Conservation (phyloP, 1,140 invertebrate species). For the Euura lappo region DNA sequence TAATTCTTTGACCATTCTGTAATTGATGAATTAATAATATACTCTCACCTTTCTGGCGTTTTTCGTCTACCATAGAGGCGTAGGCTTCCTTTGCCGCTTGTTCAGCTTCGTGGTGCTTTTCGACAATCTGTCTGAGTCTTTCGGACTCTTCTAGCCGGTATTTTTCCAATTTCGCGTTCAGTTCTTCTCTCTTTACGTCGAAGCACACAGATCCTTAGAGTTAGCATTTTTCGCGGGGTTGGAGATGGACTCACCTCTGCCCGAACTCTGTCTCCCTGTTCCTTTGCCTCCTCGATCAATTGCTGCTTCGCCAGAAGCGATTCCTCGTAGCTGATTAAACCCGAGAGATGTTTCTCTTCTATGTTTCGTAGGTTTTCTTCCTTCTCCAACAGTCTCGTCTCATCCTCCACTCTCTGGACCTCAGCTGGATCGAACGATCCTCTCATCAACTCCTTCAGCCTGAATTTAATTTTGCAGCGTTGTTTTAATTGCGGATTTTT, state of each 20-base stretch:
- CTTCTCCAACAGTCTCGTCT: not conserved
- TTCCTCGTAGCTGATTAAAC: conserved; percentile 8
- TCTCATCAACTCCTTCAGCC: conserved; percentile 1
- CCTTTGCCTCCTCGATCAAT: not conserved
- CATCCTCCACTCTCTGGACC: not conserved
- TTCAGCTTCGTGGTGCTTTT: conserved; percentile 1
- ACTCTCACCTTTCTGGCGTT: conserved; percentile 13
- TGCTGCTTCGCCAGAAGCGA: conserved; percentile 12
- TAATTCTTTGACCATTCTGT: not conserved
- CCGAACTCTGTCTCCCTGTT: not conserved
- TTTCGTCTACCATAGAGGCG: conserved; percentile 9
- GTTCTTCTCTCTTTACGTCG: not conserved
- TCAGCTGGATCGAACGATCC: conserved; percentile 1
- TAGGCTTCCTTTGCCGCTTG: not conserved
- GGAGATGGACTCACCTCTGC: not conserved
- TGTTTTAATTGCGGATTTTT: too few relatives aligned
- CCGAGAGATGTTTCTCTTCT: not conserved
- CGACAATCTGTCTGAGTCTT: not conserved
- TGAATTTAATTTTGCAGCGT: not conserved
- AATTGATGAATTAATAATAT: not conserved
- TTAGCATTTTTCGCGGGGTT: not conserved
- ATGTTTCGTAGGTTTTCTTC: conserved; percentile 5
- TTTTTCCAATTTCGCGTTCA: conserved; percentile 12
- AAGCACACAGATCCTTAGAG: not conserved
- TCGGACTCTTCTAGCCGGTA: not conserved